These are phyloP conservation scores for Psittacara wagleri DNA, from an alignment of 2,113 vertebrate genomes.

Conservation along the genomic window DNA sequence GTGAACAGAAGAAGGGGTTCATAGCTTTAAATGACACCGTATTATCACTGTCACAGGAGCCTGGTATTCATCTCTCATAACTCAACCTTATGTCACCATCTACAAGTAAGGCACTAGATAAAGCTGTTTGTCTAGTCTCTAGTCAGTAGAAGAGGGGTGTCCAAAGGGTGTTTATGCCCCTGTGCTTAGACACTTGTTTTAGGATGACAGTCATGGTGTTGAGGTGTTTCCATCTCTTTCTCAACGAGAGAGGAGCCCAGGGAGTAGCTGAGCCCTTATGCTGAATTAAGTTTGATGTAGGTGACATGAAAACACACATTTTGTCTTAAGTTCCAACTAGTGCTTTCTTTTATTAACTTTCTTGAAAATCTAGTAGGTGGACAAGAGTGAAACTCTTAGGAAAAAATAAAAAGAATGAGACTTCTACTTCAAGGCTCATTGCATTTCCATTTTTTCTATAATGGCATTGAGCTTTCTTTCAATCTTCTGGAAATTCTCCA, in stretches of 20 bases:
- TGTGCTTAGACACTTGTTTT: neutral
- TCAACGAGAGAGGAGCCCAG: neutral
- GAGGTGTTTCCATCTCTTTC: neutral
- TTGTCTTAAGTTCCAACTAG: neutral
- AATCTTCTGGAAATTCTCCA: neutral
- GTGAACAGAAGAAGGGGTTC: neutral
- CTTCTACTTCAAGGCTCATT: neutral
- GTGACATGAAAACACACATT: neutral
- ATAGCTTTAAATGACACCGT: neutral
- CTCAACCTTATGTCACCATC: neutral
- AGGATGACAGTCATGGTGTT: neutral
- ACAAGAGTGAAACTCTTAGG: neutral
- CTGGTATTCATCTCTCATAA: neutral
- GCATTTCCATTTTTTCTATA: neutral
- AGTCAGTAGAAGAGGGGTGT: neutral
- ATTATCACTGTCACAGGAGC: neutral
- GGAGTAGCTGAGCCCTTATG: neutral
- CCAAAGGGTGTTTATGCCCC: neutral
- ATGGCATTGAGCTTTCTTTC: neutral
- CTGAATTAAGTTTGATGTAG: neutral
- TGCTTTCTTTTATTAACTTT: neutral
- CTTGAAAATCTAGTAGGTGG: neutral
- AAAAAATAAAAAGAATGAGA: neutral
- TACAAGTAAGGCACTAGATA: neutral
- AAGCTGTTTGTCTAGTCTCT: neutral